Percentiles rank a stretch among this genome's conserved stretches.
phyloP scores from a whole-genome alignment of 1,140 invertebrate species.

The Reticulitermes speratus region DNA sequence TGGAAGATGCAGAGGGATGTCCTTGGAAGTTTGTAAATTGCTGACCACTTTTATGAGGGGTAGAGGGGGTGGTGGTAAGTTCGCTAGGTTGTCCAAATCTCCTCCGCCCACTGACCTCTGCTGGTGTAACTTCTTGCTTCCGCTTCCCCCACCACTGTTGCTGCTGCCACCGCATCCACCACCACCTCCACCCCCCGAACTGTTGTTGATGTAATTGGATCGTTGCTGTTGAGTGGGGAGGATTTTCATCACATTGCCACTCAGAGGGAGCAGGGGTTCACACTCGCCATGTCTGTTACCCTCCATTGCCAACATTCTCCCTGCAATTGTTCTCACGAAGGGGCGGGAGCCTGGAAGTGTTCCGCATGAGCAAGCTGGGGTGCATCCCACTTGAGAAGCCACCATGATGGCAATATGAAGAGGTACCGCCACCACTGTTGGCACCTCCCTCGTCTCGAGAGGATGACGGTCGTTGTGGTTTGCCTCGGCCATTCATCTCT shows the following conservation, averaged over 20 bases:
- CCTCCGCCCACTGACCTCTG: constrained; percentile 10
- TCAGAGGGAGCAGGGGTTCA: constrained; percentile 61
- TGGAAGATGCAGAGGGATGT: constrained; percentile 11
- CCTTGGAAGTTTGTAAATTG: constrained; percentile 43
- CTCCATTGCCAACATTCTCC: constrained; percentile 35
- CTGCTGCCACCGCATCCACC: no score
- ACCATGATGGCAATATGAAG: constrained; percentile 46
- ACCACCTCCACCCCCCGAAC: no score
- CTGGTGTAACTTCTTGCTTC: background rate
- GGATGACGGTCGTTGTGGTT: constrained; percentile 39
- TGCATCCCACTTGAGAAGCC: constrained; percentile 41
- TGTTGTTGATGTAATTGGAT: background rate
- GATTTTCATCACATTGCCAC: constrained; percentile 31
- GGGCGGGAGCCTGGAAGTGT: constrained; percentile 47
- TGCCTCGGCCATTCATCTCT: background rate
- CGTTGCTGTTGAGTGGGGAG: constrained; percentile 25
- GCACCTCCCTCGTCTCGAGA: constrained; percentile 25
- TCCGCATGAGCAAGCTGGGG: constrained; percentile 42
- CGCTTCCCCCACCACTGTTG: background rate
- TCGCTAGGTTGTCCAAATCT: constrained; percentile 40
- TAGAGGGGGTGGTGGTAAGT: constrained; percentile 52
- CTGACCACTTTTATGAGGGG: constrained; percentile 51
- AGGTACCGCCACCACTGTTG: constrained; percentile 37
- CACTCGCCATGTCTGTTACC: constrained; percentile 57
- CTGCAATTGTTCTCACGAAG: constrained; percentile 45